These are phyloP conservation scores for Holotrichia oblita DNA, from an alignment of 1,140 invertebrate species.

Conservation along the genomic window DNA sequence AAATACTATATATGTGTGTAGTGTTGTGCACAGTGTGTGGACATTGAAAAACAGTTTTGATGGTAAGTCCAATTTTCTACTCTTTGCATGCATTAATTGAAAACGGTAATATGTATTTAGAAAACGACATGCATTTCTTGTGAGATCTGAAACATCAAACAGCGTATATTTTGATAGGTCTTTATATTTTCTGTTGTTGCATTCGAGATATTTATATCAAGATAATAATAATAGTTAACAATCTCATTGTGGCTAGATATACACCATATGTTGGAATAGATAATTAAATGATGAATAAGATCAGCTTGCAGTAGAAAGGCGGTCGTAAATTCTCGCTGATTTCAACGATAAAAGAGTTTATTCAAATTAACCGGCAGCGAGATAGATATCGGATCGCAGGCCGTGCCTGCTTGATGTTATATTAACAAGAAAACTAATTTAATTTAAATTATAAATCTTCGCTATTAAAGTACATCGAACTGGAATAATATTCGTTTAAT, in stretches of 20 bases:
- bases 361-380: conserved; percentile 37
- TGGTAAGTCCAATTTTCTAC: no score
- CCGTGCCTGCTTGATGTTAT: neutral
- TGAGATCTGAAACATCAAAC: no score
- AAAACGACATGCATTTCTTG: no score
- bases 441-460: conserved; percentile 41
- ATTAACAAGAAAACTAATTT: conserved; percentile 34
- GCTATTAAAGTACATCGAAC: conserved; percentile 44
- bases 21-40: no score
- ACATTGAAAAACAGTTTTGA: no score
- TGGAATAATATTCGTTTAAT: conserved; percentile 41
- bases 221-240: neutral
- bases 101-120: no score
- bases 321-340: conserved; percentile 2
- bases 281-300: conserved; percentile 12
- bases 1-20: no score
- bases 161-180: no score
- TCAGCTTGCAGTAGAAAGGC: neutral
- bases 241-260: neutral
- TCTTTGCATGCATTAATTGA: no score
- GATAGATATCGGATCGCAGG: conserved; percentile 1
- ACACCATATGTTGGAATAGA: conserved; percentile 32
- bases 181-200: no score
- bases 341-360: conserved; percentile 39
- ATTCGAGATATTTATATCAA: neutral